These are phyloP conservation scores for Pogonocherus hispidulus DNA, from an alignment of 2,888 invertebrate species.

Conservation along the genomic window DNA sequence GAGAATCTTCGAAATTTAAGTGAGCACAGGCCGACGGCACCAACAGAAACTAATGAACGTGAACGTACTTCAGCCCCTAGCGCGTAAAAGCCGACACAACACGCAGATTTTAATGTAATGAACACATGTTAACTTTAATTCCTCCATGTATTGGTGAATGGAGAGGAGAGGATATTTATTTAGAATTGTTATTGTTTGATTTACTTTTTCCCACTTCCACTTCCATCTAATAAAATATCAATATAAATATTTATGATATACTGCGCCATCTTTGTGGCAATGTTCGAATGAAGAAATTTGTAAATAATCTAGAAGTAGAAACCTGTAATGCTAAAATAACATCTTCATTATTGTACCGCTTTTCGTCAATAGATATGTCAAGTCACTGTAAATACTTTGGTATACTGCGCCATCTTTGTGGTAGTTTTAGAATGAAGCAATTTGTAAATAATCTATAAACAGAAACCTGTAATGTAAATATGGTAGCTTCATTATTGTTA, in stretches of 20 bases:
- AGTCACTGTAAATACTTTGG: no score
- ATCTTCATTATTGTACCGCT: no score
- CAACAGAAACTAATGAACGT: neutral
- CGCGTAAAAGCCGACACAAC: conserved; percentile 1
- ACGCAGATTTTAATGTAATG: conserved; percentile 7
- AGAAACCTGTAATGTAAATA: no score
- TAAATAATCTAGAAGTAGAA: no score
- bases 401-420: no score
- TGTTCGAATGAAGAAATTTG: no score
- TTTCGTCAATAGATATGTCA: no score
- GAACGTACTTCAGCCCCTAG: no score
- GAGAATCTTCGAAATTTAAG: neutral
- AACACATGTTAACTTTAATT: conserved; percentile 22
- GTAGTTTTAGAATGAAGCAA: no score
- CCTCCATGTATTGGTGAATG: conserved; percentile 16
- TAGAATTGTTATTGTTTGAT: conserved; percentile 16
- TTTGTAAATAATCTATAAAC: no score
- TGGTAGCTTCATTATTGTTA: no score
- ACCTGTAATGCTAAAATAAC: no score
- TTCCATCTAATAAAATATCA: conserved; percentile 7
- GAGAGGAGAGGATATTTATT: conserved; percentile 2
- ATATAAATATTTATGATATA: neutral
- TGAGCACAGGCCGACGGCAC: neutral
- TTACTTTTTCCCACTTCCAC: neutral
- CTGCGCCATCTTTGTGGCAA: neutral